Base-by-base conservation (phyloP, 1,140 invertebrate species). In the Telenomus remus region DNA sequence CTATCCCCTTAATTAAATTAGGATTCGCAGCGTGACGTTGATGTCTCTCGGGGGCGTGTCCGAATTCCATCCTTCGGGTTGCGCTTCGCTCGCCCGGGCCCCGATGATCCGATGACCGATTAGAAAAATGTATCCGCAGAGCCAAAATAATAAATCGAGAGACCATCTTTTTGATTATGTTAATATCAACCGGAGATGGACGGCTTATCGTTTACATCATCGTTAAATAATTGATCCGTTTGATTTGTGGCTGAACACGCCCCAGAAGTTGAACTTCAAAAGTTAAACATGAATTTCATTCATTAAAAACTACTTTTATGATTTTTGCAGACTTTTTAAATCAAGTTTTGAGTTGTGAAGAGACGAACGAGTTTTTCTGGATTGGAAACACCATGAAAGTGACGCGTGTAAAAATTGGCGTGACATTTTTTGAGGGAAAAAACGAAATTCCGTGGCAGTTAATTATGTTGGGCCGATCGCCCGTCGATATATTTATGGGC, bases 1-100 rank as follows among this genome's bases (percentile, higher is more conserved):
- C 60, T 73, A 76, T 68, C 65, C 55, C 50, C 80, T 82, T 86
- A 86, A 86, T 86, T 86, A 83, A 86, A 86, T 86, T 86, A 86
- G 80, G 83, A 85, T 84, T 85, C 83, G 65, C 72, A 80, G 79
- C 78, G 69, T 57, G 56, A 73, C 64, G 65, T 70, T 56, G 60
- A 57, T 70, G 71, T 56, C 66, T 79, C 70, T 76, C 48, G 61
- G 68, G 74, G 81, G 81, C 81, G 82, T 84, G 81, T 82, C 79
- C 43, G 66, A 72, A 73, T 73, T 66, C 65, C 70, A 60, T 48
- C 53, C 27, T 50, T 16, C 37, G 53, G 33, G 42, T 10, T 12
- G 14, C 19, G 39, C 11, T 35, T 46, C 12, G 49, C 35, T 19
- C 33, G 16, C 11, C 6, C 13, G 12, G 12, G 11, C 13, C 34